Evolutionary conservation across 2,113 vertebrate species (phyloP).

Genomic region (Poicephalus gulielmi): DNA sequence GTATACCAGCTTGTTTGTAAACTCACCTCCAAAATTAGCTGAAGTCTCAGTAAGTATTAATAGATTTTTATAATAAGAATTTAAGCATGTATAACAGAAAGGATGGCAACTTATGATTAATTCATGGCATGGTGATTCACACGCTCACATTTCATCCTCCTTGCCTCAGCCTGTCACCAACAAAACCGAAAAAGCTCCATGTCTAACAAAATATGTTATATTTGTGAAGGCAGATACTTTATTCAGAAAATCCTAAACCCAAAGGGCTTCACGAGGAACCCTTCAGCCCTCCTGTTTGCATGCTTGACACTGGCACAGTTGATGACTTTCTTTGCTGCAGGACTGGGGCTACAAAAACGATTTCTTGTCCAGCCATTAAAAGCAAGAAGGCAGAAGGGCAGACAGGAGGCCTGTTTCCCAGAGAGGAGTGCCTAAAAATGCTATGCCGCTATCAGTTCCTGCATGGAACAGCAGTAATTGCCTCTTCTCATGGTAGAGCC

Average conservation of each 20-base stretch:
- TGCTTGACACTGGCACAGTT: not conserved
- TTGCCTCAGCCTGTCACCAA: not conserved
- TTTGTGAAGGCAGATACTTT: not conserved
- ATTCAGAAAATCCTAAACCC: not conserved
- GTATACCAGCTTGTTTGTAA: not conserved
- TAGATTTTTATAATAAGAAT: not conserved
- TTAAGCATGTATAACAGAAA: not conserved
- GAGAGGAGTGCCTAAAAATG: not conserved
- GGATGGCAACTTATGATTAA: not conserved
- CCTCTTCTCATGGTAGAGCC: not conserved
- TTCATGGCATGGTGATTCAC: not conserved
- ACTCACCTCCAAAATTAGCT: not conserved
- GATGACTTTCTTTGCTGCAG: not conserved
- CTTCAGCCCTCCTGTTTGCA: not conserved
- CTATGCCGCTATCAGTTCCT: fast-evolving
- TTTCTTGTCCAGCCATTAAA: not conserved
- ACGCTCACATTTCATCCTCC: not conserved
- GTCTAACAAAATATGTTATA: not conserved
- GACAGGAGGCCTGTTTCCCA: not conserved
- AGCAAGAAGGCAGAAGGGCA: not conserved
- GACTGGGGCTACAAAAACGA: not conserved
- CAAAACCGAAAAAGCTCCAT: not conserved
- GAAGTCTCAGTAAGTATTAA: not conserved
- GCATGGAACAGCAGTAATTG: fast-evolving
- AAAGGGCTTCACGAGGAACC: not conserved